phyloP scores from a whole-genome alignment of 2,113 vertebrate species.

The Cariama cristata region DNA sequence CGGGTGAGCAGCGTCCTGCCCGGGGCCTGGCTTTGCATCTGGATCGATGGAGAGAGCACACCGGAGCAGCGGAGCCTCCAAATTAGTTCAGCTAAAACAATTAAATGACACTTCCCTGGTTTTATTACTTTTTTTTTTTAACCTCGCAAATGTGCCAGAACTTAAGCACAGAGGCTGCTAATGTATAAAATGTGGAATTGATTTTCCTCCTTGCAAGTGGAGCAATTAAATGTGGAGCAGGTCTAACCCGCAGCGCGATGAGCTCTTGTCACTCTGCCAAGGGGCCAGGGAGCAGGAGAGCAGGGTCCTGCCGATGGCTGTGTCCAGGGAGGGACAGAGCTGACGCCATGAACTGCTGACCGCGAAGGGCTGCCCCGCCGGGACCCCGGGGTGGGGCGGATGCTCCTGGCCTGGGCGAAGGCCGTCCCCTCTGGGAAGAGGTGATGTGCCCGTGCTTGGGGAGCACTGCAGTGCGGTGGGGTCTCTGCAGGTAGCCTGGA shows the following conservation, averaged over 20 bases:
- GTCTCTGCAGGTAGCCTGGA: background rate
- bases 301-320: accelerated
- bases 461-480: accelerated
- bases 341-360: background rate
- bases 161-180: conserved; percentile 31
- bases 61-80: background rate
- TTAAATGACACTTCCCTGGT: conserved; percentile 63
- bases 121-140: conserved; percentile 36
- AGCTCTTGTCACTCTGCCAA: background rate
- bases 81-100: conserved; percentile 60
- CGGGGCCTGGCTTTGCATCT: background rate
- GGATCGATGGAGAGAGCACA: background rate
- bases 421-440: background rate
- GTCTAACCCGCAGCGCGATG: background rate
- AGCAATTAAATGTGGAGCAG: conserved; percentile 56
- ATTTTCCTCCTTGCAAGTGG: conserved; percentile 57
- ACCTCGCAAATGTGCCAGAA: conserved; percentile 56
- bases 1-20: background rate
- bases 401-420: background rate
- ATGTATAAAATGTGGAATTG: conserved; percentile 54
- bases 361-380: background rate
- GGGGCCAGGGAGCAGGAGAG: background rate
- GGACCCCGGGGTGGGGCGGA: accelerated
- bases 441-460: accelerated
- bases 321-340: background rate